A percentile compares a stretch with the other conserved stretches of the same genome.
These are phyloP conservation scores for Andrena flavipes DNA, from an alignment of 2,888 invertebrate species.

Conservation along the genomic window DNA sequence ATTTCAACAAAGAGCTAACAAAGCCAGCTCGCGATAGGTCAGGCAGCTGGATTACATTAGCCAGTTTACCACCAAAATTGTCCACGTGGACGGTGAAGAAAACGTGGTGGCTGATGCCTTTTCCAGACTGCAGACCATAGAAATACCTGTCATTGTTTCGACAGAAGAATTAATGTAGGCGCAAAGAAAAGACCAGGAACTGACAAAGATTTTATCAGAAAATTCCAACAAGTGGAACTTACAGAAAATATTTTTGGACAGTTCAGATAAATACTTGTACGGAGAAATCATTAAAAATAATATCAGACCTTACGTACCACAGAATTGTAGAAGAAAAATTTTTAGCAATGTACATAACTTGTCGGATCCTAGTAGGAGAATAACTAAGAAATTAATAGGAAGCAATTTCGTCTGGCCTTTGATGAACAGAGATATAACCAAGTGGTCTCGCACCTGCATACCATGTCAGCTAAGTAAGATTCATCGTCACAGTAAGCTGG, in stretches of 20 bases:
- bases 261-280: constrained; percentile 16
- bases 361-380: constrained; percentile 25
- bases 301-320: constrained; percentile 16
- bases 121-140: constrained; percentile 58
- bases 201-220: constrained; percentile 11
- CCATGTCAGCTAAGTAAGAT: constrained; percentile 23
- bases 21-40: constrained; percentile 54
- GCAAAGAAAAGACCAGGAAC: constrained; percentile 43
- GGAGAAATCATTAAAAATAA: constrained; percentile 3
- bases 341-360: constrained; percentile 17
- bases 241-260: constrained; percentile 13
- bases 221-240: constrained; percentile 21
- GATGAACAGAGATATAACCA: constrained; percentile 23
- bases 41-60: constrained; percentile 68
- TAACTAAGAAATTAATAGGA: constrained; percentile 9
- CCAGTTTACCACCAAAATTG: constrained; percentile 50
- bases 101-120: constrained; percentile 71
- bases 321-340: background rate
- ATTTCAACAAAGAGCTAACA: constrained; percentile 31
- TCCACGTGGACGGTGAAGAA: constrained; percentile 34
- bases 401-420: constrained; percentile 36
- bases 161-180: constrained; percentile 34
- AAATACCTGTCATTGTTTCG: constrained; percentile 36
- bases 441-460: constrained; percentile 21
- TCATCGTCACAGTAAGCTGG: constrained; percentile 19